Evolutionary conservation across 2,888 invertebrate species (phyloP).

Genomic region (Coecobrya sp.): DNA sequence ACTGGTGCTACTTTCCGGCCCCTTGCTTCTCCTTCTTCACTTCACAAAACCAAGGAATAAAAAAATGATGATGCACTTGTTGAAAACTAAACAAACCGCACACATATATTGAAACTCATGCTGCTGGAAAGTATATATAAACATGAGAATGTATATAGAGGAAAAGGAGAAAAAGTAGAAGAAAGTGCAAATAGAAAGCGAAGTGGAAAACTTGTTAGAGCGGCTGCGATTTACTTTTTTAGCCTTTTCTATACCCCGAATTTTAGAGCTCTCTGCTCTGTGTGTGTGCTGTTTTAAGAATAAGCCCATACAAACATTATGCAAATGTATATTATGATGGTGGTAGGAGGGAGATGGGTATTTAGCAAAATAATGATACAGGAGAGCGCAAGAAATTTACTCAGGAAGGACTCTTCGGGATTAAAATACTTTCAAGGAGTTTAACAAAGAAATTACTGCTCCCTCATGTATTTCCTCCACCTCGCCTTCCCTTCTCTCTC

Average conservation of each 20-base stretch:
- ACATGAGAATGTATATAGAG: too few relatives aligned
- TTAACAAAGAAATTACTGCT: slow-evolving; percentile 77
- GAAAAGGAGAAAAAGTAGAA: background rate
- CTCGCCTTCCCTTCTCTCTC: background rate
- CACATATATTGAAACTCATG: background rate
- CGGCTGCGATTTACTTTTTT: background rate
- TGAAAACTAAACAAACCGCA: slow-evolving; percentile 73
- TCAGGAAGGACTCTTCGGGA: slow-evolving; percentile 72
- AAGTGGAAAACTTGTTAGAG: slow-evolving; percentile 33
- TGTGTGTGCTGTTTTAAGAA: background rate
- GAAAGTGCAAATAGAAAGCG: slow-evolving; percentile 48
- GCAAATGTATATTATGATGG: background rate
- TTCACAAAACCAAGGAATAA: slow-evolving; percentile 9
- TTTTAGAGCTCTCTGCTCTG: background rate
- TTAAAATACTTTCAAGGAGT: slow-evolving; percentile 79
- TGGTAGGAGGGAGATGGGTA: background rate
- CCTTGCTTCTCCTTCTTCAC: slow-evolving; percentile 14
- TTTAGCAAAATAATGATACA: slow-evolving; percentile 57
- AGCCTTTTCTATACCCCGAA: background rate
- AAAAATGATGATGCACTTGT: slow-evolving; percentile 77
- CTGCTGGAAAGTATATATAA: too few relatives aligned
- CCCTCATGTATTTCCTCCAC: slow-evolving; percentile 67
- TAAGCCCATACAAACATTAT: background rate
- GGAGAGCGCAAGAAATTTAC: slow-evolving; percentile 65
- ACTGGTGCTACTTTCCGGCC: slow-evolving; percentile 3